These are phyloP conservation scores for Eurystomus gularis DNA, from an alignment of 2,113 vertebrate genomes.

Conservation along the genomic window DNA sequence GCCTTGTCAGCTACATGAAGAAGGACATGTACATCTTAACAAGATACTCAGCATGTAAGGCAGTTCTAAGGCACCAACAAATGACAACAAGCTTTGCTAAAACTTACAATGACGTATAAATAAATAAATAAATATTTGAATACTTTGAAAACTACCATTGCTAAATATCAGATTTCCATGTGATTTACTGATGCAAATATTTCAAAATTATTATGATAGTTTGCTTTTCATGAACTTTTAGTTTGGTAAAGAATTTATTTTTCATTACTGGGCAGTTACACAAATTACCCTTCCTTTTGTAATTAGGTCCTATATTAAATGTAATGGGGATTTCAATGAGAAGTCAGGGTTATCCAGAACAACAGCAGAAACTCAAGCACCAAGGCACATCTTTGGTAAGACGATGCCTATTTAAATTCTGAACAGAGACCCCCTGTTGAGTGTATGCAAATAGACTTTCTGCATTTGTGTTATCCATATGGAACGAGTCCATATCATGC, in stretches of 20 bases:
- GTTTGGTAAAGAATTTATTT: neutral
- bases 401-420: neutral
- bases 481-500: neutral
- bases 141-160: neutral
- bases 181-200: neutral
- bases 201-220: neutral
- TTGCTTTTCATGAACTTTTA: neutral
- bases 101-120: neutral
- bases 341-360: neutral
- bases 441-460: conserved; percentile 10
- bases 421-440: neutral
- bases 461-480: neutral
- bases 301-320: neutral
- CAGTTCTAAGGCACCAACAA: neutral
- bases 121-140: neutral
- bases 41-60: neutral
- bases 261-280: neutral
- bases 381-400: neutral
- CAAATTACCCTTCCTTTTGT: neutral
- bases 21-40: neutral
- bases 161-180: neutral
- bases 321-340: conserved; percentile 2
- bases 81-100: neutral
- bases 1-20: neutral
- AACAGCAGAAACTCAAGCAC: neutral